phyloP scores from a whole-genome alignment of 2,888 invertebrate species.

The Lycia hirtaria region DNA sequence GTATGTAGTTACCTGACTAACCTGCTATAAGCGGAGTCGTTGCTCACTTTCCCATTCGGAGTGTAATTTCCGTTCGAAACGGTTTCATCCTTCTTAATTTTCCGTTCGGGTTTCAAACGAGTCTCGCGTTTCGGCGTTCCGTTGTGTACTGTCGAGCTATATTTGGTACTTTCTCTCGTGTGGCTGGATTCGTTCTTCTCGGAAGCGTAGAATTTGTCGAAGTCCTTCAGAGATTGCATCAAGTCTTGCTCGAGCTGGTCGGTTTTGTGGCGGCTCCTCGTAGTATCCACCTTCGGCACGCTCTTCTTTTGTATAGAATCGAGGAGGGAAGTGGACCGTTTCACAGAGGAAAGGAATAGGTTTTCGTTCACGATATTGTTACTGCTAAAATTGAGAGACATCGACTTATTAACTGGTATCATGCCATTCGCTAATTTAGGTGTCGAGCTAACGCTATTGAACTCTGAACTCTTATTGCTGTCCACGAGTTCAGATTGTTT shows the following conservation, averaged over 20 bases:
- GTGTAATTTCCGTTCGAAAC: constrained; percentile 71
- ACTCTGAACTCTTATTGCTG: constrained; percentile 65
- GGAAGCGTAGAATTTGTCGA: constrained; percentile 78
- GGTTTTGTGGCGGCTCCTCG: constrained; percentile 75
- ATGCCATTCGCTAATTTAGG: constrained; percentile 70
- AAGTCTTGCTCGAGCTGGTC: constrained; percentile 79
- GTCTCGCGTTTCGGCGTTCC: constrained; percentile 65
- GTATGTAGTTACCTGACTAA: constrained; percentile 82
- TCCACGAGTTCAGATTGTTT: constrained; percentile 68
- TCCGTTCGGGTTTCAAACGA: constrained; percentile 64
- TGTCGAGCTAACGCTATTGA: constrained; percentile 68
- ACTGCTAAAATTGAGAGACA: constrained; percentile 85
- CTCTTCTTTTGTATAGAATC: constrained; percentile 82
- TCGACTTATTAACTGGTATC: constrained; percentile 80
- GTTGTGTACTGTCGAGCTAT: constrained; percentile 52
- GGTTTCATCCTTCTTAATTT: constrained; percentile 65
- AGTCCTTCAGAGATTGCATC: constrained; percentile 81
- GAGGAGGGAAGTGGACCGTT: constrained; percentile 84
- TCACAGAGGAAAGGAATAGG: constrained; percentile 81
- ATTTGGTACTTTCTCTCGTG: constrained; percentile 58
- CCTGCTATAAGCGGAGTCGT: constrained; percentile 95
- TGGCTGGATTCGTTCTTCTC: constrained; percentile 66
- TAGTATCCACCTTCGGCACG: constrained; percentile 61
- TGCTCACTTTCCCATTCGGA: constrained; percentile 73
- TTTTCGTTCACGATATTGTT: constrained; percentile 78